Conservation (phyloP, 2,113 vertebrate genomes). For the Mobula birostris region DNA sequence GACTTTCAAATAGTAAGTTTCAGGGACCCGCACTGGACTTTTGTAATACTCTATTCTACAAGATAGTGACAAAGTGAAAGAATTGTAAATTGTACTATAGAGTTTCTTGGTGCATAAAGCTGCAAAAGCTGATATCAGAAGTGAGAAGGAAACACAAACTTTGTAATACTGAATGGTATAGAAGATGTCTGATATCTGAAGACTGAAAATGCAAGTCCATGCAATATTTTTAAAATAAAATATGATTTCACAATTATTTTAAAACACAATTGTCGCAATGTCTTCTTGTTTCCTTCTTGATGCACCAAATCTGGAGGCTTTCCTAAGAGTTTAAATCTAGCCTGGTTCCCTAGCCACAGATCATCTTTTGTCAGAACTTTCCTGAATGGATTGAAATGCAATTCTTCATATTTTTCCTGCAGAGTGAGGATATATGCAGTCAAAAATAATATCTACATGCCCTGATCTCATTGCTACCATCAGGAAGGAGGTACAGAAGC, state of each 20-base stretch:
- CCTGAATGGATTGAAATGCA: not conserved
- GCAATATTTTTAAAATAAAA: not conserved
- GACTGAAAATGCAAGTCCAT: not conserved
- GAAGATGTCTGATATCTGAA: not conserved
- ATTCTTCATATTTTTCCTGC: not conserved
- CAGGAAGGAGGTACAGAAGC: no score
- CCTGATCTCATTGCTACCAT: no score
- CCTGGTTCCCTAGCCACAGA: not conserved
- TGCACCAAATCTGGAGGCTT: no score
- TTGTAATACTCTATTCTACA: not conserved
- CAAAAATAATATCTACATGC: not conserved
- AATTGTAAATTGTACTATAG: not conserved
- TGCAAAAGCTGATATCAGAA: not conserved
- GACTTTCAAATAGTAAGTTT: no score
- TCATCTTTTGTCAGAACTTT: not conserved
- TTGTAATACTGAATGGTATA: not conserved
- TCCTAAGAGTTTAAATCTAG: not conserved
- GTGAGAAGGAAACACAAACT: not conserved
- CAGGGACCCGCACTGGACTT: no score
- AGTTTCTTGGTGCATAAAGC: not conserved
- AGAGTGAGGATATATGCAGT: not conserved
- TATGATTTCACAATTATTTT: not conserved
- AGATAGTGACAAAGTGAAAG: not conserved
- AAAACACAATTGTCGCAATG: not conserved
- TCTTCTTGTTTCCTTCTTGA: no score